These are phyloP conservation scores for Harpagoxenus sublaevis DNA, from an alignment of 2,888 invertebrate species.

Conservation along the genomic window DNA sequence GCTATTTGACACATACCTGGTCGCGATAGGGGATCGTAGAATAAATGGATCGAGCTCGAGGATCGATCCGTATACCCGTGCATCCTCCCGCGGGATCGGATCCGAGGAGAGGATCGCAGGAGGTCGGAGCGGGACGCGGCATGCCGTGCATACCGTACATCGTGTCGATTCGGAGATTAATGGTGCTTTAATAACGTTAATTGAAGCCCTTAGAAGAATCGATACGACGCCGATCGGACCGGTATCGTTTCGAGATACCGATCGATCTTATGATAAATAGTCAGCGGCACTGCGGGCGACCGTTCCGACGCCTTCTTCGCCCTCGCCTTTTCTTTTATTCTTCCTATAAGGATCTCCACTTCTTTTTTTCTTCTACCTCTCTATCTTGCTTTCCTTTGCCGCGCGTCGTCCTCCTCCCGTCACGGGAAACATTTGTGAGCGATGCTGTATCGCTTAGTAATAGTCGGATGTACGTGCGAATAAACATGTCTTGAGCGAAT, in stretches of 20 bases:
- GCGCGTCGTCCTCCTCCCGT: slow-evolving; percentile 25
- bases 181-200: slow-evolving; percentile 86
- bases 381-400: slow-evolving; percentile 23
- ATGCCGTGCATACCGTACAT: slow-evolving; percentile 78
- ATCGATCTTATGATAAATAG: slow-evolving; percentile 86
- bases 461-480: slow-evolving; percentile 18
- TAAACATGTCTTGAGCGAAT: slow-evolving; percentile 30
- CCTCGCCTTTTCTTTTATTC: slow-evolving; percentile 69
- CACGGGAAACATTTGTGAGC: slow-evolving; percentile 14
- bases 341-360: slow-evolving; percentile 51
- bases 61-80: slow-evolving; percentile 58
- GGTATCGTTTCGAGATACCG: slow-evolving; percentile 85
- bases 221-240: slow-evolving; percentile 82
- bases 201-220: slow-evolving; percentile 86
- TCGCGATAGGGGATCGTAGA: slow-evolving; percentile 62
- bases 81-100: slow-evolving; percentile 52
- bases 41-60: slow-evolving; percentile 49
- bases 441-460: slow-evolving; percentile 35
- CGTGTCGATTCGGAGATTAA: slow-evolving; percentile 83
- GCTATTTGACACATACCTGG: slow-evolving; percentile 62
- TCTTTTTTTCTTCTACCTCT: slow-evolving; percentile 59
- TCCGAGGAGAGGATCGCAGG: slow-evolving; percentile 62
- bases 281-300: slow-evolving; percentile 85
- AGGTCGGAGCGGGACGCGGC: slow-evolving; percentile 75
- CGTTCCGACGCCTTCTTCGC: slow-evolving; percentile 83